Conservation (phyloP, 2,888 invertebrate genomes). For the Brenthis ino region DNA sequence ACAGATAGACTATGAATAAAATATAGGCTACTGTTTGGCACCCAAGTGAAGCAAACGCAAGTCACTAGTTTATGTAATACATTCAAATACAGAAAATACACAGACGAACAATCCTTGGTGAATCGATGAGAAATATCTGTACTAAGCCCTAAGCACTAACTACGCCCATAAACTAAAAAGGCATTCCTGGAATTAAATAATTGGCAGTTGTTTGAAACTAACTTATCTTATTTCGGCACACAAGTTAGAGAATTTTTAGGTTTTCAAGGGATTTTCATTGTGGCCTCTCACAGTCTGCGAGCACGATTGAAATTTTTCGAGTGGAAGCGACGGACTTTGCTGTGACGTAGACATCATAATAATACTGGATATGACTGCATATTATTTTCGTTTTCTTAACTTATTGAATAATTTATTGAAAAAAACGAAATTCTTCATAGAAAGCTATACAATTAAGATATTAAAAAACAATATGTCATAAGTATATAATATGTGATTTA, state of each 20-base stretch:
- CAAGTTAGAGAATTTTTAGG: conserved; percentile 64
- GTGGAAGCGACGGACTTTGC: conserved; percentile 76
- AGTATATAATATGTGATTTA: neutral
- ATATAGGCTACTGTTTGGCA: no score
- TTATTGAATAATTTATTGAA: no score
- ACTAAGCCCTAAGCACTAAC: neutral
- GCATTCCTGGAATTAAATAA: conserved; percentile 7
- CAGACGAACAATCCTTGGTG: neutral
- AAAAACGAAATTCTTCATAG: no score
- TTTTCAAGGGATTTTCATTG: conserved; percentile 73
- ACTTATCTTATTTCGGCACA: conserved; percentile 63
- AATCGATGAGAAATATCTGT: neutral
- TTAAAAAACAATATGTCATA: conserved; percentile 17
- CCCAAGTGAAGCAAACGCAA: no score
- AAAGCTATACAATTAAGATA: no score
- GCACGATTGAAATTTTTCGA: conserved; percentile 79
- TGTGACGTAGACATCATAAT: conserved; percentile 39
- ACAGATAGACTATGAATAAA: no score
- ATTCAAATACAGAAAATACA: neutral
- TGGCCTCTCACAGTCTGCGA: conserved; percentile 62
- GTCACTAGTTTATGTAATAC: no score
- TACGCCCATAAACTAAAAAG: neutral
- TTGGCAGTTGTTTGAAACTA: conserved; percentile 46
- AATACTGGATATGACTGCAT: neutral
- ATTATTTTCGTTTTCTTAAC: neutral